phyloP scores from a whole-genome alignment of 2,797 vertebrate species.

The Tenualosa thibaudeaui region DNA sequence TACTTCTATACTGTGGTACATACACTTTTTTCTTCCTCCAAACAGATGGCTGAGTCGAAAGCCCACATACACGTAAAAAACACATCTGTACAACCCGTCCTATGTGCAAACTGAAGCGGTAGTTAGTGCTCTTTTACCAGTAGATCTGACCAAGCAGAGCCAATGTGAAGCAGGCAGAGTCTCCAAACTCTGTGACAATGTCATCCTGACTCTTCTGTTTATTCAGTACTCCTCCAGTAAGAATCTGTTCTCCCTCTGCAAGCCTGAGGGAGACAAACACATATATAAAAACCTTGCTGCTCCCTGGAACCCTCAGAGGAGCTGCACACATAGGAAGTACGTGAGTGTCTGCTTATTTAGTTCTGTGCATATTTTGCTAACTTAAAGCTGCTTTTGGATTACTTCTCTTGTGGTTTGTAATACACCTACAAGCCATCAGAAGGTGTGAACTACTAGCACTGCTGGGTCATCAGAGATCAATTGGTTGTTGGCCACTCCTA shows the following conservation, averaged over 20 bases:
- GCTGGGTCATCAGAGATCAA: too few relatives aligned
- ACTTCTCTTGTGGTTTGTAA: too few relatives aligned
- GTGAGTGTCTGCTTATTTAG: too few relatives aligned
- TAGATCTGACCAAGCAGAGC: conserved; percentile 96
- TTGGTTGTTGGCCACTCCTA: too few relatives aligned
- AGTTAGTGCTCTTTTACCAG: conserved; percentile 75
- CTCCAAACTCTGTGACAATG: conserved; percentile 95
- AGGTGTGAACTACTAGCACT: too few relatives aligned
- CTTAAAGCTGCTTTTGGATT: too few relatives aligned
- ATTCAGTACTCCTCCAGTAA: conserved; percentile 94
- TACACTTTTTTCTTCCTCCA: too few relatives aligned
- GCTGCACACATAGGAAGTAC: too few relatives aligned
- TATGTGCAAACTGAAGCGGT: background rate
- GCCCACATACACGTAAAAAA: background rate
- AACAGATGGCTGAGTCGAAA: background rate
- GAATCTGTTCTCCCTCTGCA: conserved; percentile 95
- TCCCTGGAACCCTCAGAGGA: too few relatives aligned
- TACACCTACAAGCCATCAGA: too few relatives aligned
- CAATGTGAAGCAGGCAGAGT: conserved; percentile 93
- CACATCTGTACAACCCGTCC: background rate
- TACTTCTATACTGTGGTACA: too few relatives aligned
- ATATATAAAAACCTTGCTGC: background rate
- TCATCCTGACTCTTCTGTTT: conserved; percentile 98
- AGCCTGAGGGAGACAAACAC: conserved; percentile 71
- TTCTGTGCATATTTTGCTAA: too few relatives aligned